Conservation (phyloP, 2,797 vertebrate genomes). For the Sebastes hopkinsi region DNA sequence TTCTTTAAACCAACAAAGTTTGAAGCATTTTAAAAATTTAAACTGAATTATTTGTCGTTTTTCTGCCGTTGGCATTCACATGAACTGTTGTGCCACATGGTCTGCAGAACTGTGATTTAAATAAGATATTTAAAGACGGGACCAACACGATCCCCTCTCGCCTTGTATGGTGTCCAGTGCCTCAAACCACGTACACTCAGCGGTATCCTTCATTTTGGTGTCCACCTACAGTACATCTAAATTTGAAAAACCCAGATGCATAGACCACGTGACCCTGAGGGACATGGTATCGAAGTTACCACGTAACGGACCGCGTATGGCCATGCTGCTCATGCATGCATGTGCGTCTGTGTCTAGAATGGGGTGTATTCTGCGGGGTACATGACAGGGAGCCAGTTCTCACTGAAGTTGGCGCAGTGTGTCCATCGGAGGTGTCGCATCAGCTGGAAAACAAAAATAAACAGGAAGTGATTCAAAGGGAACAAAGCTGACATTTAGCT, state of each 20-base stretch:
- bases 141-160: not conserved
- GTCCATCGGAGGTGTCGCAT: constrained; percentile 96
- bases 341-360: constrained; percentile 81
- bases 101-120: not conserved
- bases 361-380: constrained; percentile 94
- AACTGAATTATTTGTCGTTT: not conserved
- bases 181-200: not conserved
- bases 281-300: constrained; percentile 31
- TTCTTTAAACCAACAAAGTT: not conserved
- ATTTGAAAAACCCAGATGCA: constrained; percentile 45
- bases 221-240: not conserved
- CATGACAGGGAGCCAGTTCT: constrained; percentile 98
- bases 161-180: not conserved
- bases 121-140: constrained; percentile 1
- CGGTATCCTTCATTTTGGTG: constrained; percentile 31
- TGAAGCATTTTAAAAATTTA: not conserved
- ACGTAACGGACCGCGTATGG: constrained; percentile 29
- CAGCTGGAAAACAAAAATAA: constrained; percentile 76
- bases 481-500: not conserved
- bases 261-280: constrained; percentile 68
- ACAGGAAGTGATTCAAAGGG: not conserved
- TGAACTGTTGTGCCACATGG: not conserved
- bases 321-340: constrained; percentile 39
- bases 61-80: not conserved
- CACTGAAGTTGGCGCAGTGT: constrained; percentile 91